Conservation (phyloP, 2,797 vertebrate genomes). For the Acropternis orthonyx region DNA sequence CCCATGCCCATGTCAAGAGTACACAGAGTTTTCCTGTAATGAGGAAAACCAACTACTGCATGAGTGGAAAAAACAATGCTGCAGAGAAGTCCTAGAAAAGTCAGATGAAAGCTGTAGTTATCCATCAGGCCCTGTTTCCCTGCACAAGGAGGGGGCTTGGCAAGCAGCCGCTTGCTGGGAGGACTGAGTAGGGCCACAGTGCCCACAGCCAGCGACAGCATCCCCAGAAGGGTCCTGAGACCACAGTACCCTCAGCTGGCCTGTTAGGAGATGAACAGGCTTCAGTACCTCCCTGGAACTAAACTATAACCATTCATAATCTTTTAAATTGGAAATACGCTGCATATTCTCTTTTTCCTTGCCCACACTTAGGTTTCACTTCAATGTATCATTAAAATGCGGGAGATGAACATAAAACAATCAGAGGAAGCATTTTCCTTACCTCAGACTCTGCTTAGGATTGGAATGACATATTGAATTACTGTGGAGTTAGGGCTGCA, state of each 20-base stretch:
- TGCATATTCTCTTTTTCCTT: background rate
- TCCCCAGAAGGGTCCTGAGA: background rate
- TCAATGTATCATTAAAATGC: background rate
- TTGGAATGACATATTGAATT: background rate
- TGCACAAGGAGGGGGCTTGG: accelerated
- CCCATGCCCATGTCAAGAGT: background rate
- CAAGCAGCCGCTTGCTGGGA: background rate
- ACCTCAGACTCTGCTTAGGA: background rate
- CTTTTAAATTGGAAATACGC: background rate
- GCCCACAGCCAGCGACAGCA: background rate
- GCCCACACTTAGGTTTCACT: background rate
- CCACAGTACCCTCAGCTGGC: background rate
- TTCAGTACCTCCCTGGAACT: background rate
- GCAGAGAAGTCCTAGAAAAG: background rate
- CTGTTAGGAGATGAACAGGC: background rate
- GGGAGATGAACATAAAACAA: background rate
- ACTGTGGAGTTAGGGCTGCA: background rate
- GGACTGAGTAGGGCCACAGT: background rate
- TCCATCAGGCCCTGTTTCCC: background rate
- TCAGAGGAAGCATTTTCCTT: background rate
- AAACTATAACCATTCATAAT: background rate
- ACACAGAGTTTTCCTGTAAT: background rate
- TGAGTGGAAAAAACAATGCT: background rate
- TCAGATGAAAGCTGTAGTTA: background rate
- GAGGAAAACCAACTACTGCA: background rate